phyloP scores from a whole-genome alignment of 2,888 invertebrate species.

The Acronicta aceris region DNA sequence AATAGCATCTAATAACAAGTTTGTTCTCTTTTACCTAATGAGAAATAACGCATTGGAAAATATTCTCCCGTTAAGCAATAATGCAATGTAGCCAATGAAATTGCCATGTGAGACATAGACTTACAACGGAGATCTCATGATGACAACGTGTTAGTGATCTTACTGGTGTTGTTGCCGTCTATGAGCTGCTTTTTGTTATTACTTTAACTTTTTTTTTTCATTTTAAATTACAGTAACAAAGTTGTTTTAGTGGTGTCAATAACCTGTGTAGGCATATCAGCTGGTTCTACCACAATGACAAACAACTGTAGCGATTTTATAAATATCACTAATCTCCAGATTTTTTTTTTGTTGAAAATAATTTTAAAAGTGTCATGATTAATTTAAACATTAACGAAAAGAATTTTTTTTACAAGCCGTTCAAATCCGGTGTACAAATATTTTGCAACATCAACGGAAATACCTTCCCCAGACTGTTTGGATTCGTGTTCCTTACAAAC shows the following conservation, averaged over 20 bases:
- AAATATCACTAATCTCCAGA: not conserved
- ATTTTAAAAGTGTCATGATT: conserved; percentile 34
- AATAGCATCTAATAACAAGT: no score
- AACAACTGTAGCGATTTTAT: not conserved
- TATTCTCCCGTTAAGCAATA: no score
- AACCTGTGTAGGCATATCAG: conserved; percentile 31
- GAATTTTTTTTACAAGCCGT: conserved; percentile 46
- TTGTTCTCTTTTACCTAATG: no score
- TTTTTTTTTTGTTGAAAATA: not conserved
- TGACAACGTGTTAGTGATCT: no score
- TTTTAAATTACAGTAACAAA: no score
- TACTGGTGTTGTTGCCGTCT: no score
- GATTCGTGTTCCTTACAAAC: conserved; percentile 53
- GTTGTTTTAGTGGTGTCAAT: conserved; percentile 29
- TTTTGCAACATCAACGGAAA: conserved; percentile 48
- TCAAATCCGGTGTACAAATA: conserved; percentile 52
- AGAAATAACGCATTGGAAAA: no score
- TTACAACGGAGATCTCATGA: no score
- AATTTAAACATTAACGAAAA: conserved; percentile 50
- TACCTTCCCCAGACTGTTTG: conserved; percentile 41
- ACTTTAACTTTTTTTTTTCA: no score
- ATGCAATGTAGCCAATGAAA: no score
- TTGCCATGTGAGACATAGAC: no score
- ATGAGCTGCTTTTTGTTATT: no score
- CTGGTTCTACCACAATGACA: conserved; percentile 15